phyloP scores from a whole-genome alignment of 1,140 invertebrate genomes.

The Aphidius ervi region DNA sequence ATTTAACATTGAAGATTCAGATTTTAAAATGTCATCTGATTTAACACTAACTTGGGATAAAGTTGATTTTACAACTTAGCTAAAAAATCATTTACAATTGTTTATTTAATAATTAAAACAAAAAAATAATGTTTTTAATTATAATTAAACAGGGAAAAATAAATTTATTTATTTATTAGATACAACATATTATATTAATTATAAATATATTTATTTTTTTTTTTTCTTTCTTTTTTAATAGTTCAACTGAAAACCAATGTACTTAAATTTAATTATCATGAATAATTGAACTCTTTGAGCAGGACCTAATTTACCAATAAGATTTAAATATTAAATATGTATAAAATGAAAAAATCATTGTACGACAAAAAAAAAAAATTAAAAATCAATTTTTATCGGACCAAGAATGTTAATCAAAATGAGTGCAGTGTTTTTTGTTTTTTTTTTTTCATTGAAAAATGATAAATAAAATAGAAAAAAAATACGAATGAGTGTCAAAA shows the following conservation, averaged over 20 bases:
- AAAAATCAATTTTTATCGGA: conserved; percentile 11
- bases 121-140: not conserved
- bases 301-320: conserved; percentile 11
- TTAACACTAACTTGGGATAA: conserved; percentile 58
- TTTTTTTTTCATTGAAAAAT: too few species aligned
- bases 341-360: not conserved
- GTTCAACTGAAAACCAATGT: conserved; percentile 2
- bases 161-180: too few species aligned
- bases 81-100: conserved; percentile 24
- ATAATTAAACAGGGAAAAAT: not conserved
- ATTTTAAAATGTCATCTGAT: conserved; percentile 61
- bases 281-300: conserved; percentile 1
- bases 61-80: conserved; percentile 62
- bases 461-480: too few species aligned
- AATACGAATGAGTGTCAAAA: too few species aligned
- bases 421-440: not conserved
- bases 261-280: conserved; percentile 9
- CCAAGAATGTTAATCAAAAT: conserved; percentile 9
- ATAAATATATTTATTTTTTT: not conserved
- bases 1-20: conserved; percentile 67
- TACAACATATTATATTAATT: too few species aligned
- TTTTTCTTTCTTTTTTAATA: not conserved
- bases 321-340: conserved; percentile 8
- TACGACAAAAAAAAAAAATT: not conserved
- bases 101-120: conserved; percentile 36